Evolutionary conservation across 2,888 invertebrate genomes (phyloP), one percentile per base, ranked within the genome.

Genomic region (Rhabditophanes sp.): DNA sequence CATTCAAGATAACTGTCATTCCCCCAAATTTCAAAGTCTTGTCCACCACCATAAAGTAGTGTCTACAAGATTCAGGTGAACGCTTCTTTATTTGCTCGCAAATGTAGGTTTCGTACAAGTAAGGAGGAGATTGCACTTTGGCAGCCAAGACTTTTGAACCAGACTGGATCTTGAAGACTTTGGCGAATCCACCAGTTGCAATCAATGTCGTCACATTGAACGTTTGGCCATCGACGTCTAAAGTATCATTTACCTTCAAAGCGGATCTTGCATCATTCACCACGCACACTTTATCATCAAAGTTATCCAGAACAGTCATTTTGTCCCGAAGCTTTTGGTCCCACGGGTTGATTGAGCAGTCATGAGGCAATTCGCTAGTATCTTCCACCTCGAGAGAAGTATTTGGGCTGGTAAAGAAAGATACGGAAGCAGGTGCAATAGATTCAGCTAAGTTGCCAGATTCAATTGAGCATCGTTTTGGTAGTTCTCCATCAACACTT

Each of bases 71-170:
- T 4, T 14, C 6, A 5, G 35, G 47, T 19, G 51, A 7, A 3
- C 25, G 44, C 12, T 18, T 22, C 23, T 2, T 29, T 18, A 35
- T 35, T 24, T 21, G 25, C 61, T 78, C 75, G 54, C 80, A 80
- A 52, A 90, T 81, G 65, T 88, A 88, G 66, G 79, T 84, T 66
- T 90, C 88, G 87, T 87, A 90, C 35, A 77, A 76, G 67, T 83
- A 81, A 23, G 80, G 75, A 2, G 84, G 15, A 24, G 12, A 19
- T 14, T 9, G 9, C 16, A 12, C 21, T 19, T 37, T 6, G 3
- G 37, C 16, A 5, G 25, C 16, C 6, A 27, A 14, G 21, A 2
- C 15, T 24, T 40, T n/a, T 7, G 29, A 25, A 14, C 17, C 25
- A 29, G 21, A 16, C 24, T 9, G 8, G 9, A 42, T 47, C 5